Percentiles rank a stretch among this genome's conserved stretches.
Evolutionary conservation across 2,797 vertebrate species (phyloP).

Genomic region (Gobio occitaniae): DNA sequence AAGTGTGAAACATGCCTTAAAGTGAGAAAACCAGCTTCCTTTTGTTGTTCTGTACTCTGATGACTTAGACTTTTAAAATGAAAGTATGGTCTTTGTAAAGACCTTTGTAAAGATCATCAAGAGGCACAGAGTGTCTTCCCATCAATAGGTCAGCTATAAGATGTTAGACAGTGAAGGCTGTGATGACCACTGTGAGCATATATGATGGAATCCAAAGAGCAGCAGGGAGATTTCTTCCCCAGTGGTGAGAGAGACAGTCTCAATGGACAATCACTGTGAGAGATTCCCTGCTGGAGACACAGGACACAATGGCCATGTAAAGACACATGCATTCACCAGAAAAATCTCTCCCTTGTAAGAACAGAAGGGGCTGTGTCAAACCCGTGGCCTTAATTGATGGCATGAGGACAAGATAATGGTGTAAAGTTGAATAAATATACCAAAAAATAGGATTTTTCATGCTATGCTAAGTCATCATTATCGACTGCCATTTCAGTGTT

Average conservation of each 20-base stretch:
- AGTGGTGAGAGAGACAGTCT: conserved; percentile 7
- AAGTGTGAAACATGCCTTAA: neutral
- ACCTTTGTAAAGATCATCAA: conserved; percentile 40
- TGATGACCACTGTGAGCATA: conserved; percentile 1
- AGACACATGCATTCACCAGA: conserved; percentile 4
- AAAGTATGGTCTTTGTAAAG: conserved; percentile 25
- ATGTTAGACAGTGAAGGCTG: conserved; percentile 24
- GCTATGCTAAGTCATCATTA: neutral
- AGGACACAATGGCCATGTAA: conserved; percentile 14
- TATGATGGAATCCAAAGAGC: conserved; percentile 32
- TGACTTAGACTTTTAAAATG: conserved; percentile 29
- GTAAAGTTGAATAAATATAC: conserved; percentile 1
- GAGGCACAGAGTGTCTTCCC: conserved; percentile 38
- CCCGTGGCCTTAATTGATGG: neutral
- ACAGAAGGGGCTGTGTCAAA: neutral
- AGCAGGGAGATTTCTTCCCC: conserved; percentile 27
- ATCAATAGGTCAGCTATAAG: conserved; percentile 41
- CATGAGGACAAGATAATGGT: conserved; percentile 10
- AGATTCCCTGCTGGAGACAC: conserved; percentile 22
- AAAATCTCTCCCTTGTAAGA: conserved; percentile 2
- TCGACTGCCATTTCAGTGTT: neutral
- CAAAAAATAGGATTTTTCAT: neutral
- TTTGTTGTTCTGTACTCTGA: neutral
- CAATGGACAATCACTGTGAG: conserved; percentile 40
- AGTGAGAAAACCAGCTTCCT: neutral